These are phyloP conservation scores for Lethenteron camtschaticum DNA, from an alignment of 2,113 vertebrate species.

Conservation along the genomic window DNA sequence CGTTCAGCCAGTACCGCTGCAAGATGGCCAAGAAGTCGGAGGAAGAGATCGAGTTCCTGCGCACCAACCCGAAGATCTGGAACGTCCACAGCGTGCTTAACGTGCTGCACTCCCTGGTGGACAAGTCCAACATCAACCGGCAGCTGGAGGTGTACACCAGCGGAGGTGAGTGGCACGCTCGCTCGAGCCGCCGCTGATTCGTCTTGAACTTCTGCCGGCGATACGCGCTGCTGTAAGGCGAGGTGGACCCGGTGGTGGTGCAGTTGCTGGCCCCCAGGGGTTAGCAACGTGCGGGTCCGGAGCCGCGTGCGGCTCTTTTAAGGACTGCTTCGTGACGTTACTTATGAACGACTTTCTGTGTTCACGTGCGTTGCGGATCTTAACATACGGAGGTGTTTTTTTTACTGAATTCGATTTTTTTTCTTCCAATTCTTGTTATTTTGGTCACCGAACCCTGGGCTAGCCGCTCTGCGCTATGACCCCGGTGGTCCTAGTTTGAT, in stretches of 20 bases:
- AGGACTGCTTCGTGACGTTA: no score
- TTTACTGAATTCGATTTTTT: no score
- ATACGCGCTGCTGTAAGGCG: neutral
- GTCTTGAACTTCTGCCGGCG: neutral
- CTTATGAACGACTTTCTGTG: no score
- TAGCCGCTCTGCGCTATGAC: no score
- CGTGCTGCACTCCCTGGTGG: constrained; percentile 79
- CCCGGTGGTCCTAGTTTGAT: no score
- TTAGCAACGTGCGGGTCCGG: neutral
- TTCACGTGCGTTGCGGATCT: no score
- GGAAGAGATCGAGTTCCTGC: constrained; percentile 86
- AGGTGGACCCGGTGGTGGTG: no score
- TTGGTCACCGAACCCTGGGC: no score
- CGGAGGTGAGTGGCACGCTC: constrained; percentile 34
- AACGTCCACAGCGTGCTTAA: constrained; percentile 95
- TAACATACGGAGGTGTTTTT: no score
- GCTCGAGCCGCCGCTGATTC: neutral
- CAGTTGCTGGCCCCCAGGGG: neutral
- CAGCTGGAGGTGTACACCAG: constrained; percentile 95
- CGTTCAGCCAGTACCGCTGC: constrained; percentile 93
- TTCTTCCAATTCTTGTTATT: no score
- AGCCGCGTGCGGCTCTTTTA: no score
- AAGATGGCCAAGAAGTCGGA: constrained; percentile 90
- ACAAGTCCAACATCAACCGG: constrained; percentile 95
- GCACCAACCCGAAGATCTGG: constrained; percentile 96